Conservation (phyloP, 2,113 vertebrate genomes). For the Pterophyllum scalare region DNA sequence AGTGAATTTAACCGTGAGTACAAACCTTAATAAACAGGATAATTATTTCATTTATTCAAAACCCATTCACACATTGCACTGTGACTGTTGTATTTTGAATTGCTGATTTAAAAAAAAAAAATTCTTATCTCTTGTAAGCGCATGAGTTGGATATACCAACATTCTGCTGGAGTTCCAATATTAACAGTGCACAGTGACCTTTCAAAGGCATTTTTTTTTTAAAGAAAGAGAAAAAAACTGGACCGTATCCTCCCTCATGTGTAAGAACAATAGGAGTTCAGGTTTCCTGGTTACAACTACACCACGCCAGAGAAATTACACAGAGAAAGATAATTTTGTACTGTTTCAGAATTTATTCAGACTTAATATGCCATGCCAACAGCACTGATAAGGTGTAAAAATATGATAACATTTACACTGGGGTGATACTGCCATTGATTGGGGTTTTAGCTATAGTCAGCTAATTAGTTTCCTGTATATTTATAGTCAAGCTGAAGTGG, state of each 20-base stretch:
- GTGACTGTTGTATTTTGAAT: not conserved
- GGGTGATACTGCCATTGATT: not conserved
- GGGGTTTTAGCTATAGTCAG: not conserved
- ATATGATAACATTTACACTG: slow-evolving; percentile 32
- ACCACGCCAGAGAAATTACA: not conserved
- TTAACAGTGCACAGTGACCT: slow-evolving; percentile 28
- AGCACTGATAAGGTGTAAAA: slow-evolving; percentile 16
- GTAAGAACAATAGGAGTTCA: slow-evolving; percentile 16
- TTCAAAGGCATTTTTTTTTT: slow-evolving; percentile 23
- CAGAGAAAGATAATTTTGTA: slow-evolving; percentile 33
- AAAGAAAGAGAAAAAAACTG: slow-evolving; percentile 14
- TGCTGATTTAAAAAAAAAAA: not conserved
- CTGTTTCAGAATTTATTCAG: slow-evolving; percentile 20
- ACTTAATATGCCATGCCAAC: slow-evolving; percentile 4
- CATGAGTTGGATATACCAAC: not conserved
- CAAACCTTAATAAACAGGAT: slow-evolving; percentile 12
- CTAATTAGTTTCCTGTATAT: not conserved
- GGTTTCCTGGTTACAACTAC: slow-evolving; percentile 15
- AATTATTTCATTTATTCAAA: slow-evolving; percentile 20
- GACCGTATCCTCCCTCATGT: not conserved
- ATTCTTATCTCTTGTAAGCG: slow-evolving; percentile 4
- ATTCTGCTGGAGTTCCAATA: slow-evolving; percentile 15
- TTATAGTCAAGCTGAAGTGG: not conserved
- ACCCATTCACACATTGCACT: not conserved
- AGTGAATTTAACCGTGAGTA: slow-evolving; percentile 39